Conservation (phyloP, 2,113 vertebrate species). For the Grammomys dolichurus region DNA sequence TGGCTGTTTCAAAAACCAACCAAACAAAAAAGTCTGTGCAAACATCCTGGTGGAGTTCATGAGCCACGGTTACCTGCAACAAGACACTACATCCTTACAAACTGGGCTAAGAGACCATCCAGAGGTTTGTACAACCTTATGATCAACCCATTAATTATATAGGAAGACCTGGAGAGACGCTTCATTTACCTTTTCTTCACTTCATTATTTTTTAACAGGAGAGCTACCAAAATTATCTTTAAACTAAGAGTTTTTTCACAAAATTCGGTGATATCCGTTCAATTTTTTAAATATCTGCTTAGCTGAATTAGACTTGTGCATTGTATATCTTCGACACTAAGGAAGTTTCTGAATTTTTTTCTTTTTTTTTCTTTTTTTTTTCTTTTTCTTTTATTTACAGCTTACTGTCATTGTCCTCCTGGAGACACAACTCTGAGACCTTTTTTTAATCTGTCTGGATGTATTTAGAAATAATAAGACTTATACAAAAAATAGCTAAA, state of each 20-base stretch:
- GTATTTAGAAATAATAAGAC: neutral
- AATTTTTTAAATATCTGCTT: neutral
- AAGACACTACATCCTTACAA: neutral
- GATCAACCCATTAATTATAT: neutral
- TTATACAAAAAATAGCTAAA: neutral
- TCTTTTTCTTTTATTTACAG: neutral
- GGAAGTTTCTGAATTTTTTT: neutral
- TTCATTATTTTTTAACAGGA: neutral
- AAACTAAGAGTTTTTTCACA: constrained; percentile 4
- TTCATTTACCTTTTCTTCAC: constrained; percentile 19
- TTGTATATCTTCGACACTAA: neutral
- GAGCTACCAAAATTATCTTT: constrained; percentile 20
- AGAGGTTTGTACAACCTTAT: neutral
- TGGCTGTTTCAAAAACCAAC: neutral
- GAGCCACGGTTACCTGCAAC: neutral
- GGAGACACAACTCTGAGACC: neutral
- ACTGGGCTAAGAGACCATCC: constrained; percentile 12
- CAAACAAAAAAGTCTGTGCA: constrained; percentile 67
- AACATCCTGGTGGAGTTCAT: neutral
- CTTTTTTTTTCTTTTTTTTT: too few species aligned
- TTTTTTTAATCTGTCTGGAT: neutral
- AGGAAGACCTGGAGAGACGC: neutral
- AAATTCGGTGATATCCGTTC: constrained; percentile 47
- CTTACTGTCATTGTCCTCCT: neutral
- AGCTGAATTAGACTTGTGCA: neutral